phyloP scores from a whole-genome alignment of 1,140 invertebrate genomes.

The Akabosia matsudoensis region DNA sequence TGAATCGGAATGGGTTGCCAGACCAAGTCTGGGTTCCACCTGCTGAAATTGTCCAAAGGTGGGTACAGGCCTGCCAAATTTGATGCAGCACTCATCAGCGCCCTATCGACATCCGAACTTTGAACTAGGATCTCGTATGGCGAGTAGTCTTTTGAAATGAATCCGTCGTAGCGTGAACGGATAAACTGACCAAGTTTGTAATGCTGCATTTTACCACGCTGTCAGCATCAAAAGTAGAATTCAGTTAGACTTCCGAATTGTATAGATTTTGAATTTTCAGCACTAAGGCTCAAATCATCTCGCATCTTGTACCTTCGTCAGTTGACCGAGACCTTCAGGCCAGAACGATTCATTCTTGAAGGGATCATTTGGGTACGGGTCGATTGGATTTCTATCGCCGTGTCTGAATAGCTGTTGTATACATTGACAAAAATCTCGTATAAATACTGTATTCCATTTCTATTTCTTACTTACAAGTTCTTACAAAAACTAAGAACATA shows the following conservation, averaged over 20 bases:
- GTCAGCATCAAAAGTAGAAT: conserved; percentile 19
- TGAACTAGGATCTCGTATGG: conserved; percentile 64
- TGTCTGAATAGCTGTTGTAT: conserved; percentile 66
- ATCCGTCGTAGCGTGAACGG: conserved; percentile 63
- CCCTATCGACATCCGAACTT: conserved; percentile 78
- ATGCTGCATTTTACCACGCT: conserved; percentile 74
- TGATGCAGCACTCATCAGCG: conserved; percentile 67
- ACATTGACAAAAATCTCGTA: background rate
- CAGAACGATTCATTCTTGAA: conserved; percentile 62
- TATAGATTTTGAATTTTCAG: conserved; percentile 24
- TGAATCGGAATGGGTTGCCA: conserved; percentile 89
- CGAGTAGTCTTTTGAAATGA: conserved; percentile 62
- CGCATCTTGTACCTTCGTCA: conserved; percentile 64
- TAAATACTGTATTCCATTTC: background rate
- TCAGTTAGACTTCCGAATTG: no score
- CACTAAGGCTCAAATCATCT: background rate
- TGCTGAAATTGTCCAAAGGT: conserved; percentile 61
- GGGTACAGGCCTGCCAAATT: conserved; percentile 79
- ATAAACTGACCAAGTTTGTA: conserved; percentile 73
- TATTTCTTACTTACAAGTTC: background rate
- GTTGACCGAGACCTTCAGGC: conserved; percentile 65
- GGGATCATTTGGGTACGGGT: conserved; percentile 67
- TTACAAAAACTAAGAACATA: background rate
- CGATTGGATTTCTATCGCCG: conserved; percentile 68
- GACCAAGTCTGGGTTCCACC: conserved; percentile 66